Conservation (phyloP, 2,888 invertebrate genomes). For the Lottia gigantea region DNA sequence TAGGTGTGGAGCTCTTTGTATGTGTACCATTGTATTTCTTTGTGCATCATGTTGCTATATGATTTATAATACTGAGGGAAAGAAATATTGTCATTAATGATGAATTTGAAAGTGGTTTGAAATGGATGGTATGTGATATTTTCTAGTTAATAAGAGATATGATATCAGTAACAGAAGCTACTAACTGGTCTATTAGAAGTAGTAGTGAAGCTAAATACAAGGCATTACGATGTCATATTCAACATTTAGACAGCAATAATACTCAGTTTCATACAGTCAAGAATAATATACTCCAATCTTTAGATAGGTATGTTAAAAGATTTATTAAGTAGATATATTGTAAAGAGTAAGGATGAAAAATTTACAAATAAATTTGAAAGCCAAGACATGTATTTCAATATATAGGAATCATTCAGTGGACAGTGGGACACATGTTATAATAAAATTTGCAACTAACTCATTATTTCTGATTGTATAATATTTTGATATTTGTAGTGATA, state of each 20-base stretch:
- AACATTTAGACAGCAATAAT: conserved; percentile 20
- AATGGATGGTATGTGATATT: too few relatives aligned
- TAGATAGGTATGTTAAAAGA: conserved; percentile 26
- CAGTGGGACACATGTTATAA: conserved; percentile 12
- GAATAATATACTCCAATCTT: conserved; percentile 24
- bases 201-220: conserved; percentile 57
- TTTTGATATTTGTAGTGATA: conserved; percentile 26
- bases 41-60: too few relatives aligned
- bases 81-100: too few relatives aligned
- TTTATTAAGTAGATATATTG: background rate
- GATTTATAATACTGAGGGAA: too few relatives aligned
- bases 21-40: too few relatives aligned
- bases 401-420: conserved; percentile 18
- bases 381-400: background rate
- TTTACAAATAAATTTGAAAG: too few relatives aligned
- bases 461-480: background rate
- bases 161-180: conserved; percentile 63
- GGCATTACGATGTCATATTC: conserved; percentile 58
- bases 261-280: conserved; percentile 17
- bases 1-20: too few relatives aligned
- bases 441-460: background rate
- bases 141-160: conserved; percentile 60
- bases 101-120: too few relatives aligned
- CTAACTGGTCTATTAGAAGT: conserved; percentile 54
- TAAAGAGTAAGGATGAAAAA: too few relatives aligned